phyloP scores from a whole-genome alignment of 1,140 invertebrate species.

The Periplaneta americana region DNA sequence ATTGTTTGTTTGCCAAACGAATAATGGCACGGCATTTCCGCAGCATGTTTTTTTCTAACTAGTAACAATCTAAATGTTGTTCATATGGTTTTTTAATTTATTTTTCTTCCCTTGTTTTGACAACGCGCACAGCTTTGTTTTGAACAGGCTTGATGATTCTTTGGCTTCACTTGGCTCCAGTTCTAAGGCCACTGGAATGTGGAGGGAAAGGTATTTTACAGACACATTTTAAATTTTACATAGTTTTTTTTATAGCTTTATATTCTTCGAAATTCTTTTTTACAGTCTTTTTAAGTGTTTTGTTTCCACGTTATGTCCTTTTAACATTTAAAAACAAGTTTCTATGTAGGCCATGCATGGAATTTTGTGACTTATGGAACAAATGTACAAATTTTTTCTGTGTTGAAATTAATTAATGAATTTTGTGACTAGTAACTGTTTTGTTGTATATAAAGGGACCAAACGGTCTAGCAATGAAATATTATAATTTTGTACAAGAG shows the following conservation, averaged over 20 bases:
- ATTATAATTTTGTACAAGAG: too few relatives aligned
- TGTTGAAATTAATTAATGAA: too few relatives aligned
- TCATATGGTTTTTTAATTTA: not conserved
- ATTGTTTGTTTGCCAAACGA: not conserved
- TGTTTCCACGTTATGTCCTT: not conserved
- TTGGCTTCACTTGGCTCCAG: slow-evolving; percentile 44
- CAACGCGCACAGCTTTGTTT: slow-evolving; percentile 9
- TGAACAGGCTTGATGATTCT: slow-evolving; percentile 26
- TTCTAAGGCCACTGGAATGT: slow-evolving; percentile 48
- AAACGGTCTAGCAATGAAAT: too few relatives aligned
- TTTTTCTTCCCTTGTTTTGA: slow-evolving; percentile 1
- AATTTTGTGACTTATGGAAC: too few relatives aligned
- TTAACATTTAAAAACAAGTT: not conserved
- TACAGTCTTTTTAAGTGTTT: not conserved
- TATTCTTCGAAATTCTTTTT: not conserved
- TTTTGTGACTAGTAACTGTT: too few relatives aligned
- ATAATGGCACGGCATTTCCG: not conserved
- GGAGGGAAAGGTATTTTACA: slow-evolving; percentile 48
- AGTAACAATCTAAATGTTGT: not conserved
- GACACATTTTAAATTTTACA: slow-evolving; percentile 12
- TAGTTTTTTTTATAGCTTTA: not conserved
- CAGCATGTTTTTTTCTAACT: not conserved
- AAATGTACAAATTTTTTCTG: too few relatives aligned
- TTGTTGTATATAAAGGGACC: too few relatives aligned
- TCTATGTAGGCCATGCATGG: too few relatives aligned